phyloP scores from a whole-genome alignment of 1,140 invertebrate genomes.

The Homalodisca vitripennis region DNA sequence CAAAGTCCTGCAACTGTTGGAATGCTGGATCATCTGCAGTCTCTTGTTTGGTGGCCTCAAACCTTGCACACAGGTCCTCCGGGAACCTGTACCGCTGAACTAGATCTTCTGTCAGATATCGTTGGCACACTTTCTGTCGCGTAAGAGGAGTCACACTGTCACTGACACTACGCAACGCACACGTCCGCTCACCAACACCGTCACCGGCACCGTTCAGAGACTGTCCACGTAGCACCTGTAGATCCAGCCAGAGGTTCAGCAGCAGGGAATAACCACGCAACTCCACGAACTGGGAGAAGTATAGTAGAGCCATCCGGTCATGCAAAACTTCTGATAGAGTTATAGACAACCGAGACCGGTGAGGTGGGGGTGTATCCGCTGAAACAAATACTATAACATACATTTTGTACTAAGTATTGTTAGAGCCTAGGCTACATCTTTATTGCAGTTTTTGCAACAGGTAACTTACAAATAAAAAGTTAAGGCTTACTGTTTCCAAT shows the following conservation, averaged over 20 bases:
- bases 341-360: constrained; percentile 31
- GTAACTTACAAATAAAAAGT: background rate
- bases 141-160: constrained; percentile 13
- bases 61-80: constrained; percentile 22
- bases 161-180: background rate
- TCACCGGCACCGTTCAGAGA: background rate
- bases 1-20: constrained; percentile 29
- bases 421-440: background rate
- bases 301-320: constrained; percentile 33
- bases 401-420: background rate
- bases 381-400: constrained; percentile 18
- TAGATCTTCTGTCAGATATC: constrained; percentile 28
- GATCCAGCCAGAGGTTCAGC: constrained; percentile 28
- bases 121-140: constrained; percentile 19
- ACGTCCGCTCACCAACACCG: background rate
- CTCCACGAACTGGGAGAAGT: constrained; percentile 36
- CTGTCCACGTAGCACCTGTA: constrained; percentile 19
- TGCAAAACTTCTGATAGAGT: constrained; percentile 33
- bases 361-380: constrained; percentile 27
- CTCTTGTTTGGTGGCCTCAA: background rate
- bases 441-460: background rate
- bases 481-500: background rate
- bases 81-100: constrained; percentile 21
- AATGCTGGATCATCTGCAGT: constrained; percentile 6
- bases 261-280: constrained; percentile 29